A percentile compares a stretch with the other conserved stretches of the same genome.
Evolutionary conservation across 2,888 invertebrate species (phyloP).

Genomic region (Drosophila anomelani): DNA sequence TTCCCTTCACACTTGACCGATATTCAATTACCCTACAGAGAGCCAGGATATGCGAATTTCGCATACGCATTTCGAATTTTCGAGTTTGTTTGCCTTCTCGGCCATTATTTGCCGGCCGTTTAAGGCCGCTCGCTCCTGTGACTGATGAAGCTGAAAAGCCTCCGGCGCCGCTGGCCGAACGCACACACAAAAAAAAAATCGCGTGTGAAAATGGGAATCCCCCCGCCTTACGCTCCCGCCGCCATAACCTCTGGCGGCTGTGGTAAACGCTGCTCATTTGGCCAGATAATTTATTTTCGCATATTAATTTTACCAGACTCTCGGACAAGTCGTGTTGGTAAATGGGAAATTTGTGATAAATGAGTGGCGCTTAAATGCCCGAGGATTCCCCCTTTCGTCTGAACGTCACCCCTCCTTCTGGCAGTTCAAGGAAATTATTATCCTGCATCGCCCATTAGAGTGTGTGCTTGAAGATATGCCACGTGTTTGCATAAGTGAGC

Average conservation of each 20-base stretch:
- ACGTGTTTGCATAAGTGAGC: slow-evolving; percentile 26
- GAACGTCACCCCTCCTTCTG: slow-evolving; percentile 13
- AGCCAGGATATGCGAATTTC: slow-evolving; percentile 22
- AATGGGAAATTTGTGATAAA: slow-evolving; percentile 78
- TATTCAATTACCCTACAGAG: slow-evolving; percentile 72
- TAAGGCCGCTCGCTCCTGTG: slow-evolving; percentile 52
- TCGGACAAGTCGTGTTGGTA: slow-evolving; percentile 51
- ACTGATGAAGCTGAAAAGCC: slow-evolving; percentile 78
- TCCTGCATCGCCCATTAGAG: slow-evolving; percentile 43
- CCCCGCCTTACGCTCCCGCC: slow-evolving; percentile 1
- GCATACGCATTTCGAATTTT: slow-evolving; percentile 3
- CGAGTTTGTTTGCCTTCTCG: slow-evolving; percentile 21
- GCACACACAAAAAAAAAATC: slow-evolving; percentile 37
- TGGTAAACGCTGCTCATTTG: slow-evolving; percentile 72
- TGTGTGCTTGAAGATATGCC: slow-evolving; percentile 41
- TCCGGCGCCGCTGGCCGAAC: slow-evolving; percentile 19
- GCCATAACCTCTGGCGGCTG: slow-evolving; percentile 54
- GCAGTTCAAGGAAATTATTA: slow-evolving; percentile 44
- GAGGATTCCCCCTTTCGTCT: slow-evolving; percentile 32
- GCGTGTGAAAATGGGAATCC: slow-evolving; percentile 67
- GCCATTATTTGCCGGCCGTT: slow-evolving; percentile 61
- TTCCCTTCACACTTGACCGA: slow-evolving; percentile 72
- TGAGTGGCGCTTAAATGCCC: slow-evolving; percentile 71
- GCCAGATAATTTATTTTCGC: slow-evolving; percentile 79
- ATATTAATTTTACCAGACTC: slow-evolving; percentile 74